phyloP scores from a whole-genome alignment of 2,888 invertebrate genomes.

The Pomacea canaliculata region DNA sequence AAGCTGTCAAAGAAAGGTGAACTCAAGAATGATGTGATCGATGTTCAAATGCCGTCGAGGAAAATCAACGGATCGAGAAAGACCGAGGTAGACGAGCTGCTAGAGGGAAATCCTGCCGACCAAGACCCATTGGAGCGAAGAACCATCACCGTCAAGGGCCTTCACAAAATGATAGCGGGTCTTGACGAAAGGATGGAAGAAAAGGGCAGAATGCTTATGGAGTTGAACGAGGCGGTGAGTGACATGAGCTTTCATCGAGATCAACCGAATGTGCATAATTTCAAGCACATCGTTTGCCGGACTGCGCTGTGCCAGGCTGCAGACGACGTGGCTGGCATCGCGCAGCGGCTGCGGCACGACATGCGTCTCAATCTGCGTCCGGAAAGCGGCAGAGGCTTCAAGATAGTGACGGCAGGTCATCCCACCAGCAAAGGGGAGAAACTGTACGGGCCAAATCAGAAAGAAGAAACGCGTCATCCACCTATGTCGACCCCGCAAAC shows the following conservation, averaged over 20 bases:
- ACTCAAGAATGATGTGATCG: neutral
- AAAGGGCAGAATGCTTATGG: neutral
- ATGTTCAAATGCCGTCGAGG: no score
- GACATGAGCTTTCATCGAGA: neutral
- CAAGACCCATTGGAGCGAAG: neutral
- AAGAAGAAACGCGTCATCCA: no score
- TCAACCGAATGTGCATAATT: neutral
- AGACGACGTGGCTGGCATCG: neutral
- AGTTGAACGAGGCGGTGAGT: neutral
- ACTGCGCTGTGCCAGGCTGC: conserved; percentile 5
- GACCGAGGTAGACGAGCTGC: no score
- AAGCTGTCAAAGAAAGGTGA: neutral
- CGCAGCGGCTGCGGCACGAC: neutral
- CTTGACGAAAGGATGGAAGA: neutral
- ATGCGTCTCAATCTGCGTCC: no score
- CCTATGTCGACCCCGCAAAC: no score
- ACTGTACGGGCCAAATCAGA: no score
- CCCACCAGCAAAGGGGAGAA: no score
- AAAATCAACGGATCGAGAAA: no score
- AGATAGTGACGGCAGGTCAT: no score
- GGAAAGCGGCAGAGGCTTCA: no score
- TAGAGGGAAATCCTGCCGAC: no score
- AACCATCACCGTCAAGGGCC: neutral
- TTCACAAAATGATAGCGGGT: neutral
- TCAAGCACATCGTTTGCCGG: conserved; percentile 9